Conservation (phyloP, 2,888 invertebrate genomes). For the Cerceris ruficornis region DNA sequence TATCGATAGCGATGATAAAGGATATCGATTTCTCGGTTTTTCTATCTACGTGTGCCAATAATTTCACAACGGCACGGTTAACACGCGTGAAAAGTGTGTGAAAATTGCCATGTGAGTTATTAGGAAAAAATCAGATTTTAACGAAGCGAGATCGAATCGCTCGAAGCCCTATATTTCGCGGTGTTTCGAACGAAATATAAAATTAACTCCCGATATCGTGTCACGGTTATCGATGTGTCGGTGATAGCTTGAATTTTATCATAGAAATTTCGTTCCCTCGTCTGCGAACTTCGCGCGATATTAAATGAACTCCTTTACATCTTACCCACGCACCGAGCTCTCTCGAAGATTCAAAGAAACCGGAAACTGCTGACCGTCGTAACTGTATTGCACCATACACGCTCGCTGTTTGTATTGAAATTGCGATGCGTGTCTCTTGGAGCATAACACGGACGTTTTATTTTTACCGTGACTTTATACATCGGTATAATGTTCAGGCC, state of each 20-base stretch:
- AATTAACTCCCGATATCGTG: no score
- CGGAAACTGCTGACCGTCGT: conserved; percentile 61
- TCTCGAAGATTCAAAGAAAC: conserved; percentile 54
- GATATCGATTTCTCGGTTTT: no score
- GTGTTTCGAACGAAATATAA: no score
- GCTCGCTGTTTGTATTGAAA: conserved; percentile 59
- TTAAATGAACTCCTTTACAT: conserved; percentile 7
- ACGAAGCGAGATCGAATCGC: no score
- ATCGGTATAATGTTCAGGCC: conserved; percentile 13
- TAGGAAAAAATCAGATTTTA: no score
- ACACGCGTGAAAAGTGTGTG: no score
- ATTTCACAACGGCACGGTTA: no score
- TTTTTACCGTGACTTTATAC: conserved; percentile 54
- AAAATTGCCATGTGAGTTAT: no score
- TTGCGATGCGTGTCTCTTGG: conserved; percentile 54
- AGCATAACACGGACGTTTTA: conserved; percentile 56
- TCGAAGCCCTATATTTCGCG: no score
- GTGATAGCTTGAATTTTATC: neutral
- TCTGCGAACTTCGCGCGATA: neutral
- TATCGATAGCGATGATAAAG: no score
- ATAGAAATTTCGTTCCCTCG: neutral
- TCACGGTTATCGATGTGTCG: no score
- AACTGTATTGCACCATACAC: conserved; percentile 60
- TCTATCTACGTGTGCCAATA: no score
- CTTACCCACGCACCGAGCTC: conserved; percentile 30